Percentiles rank a stretch among this genome's conserved stretches.
Evolutionary conservation across 2,888 invertebrate species (phyloP).

Genomic region (Phengaris alcon): DNA sequence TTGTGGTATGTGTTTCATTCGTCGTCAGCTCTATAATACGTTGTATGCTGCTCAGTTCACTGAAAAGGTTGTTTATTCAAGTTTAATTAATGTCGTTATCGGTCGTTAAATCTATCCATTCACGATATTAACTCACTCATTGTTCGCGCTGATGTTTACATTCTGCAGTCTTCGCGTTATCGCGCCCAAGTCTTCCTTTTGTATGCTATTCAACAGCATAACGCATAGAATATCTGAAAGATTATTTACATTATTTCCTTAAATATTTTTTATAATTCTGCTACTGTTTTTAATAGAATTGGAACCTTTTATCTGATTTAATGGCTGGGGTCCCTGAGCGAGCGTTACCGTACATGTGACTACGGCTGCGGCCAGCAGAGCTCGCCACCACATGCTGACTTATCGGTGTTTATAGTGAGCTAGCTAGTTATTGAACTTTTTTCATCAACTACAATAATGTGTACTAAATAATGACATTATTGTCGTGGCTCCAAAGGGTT

Average conservation of each 20-base stretch:
- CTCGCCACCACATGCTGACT: conserved; percentile 63
- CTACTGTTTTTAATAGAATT: conserved; percentile 35
- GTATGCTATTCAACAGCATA: conserved; percentile 63
- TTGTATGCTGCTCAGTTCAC: not conserved
- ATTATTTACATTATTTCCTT: conserved; percentile 28
- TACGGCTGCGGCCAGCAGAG: conserved; percentile 55
- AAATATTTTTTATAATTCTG: conserved; percentile 4
- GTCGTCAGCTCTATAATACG: not conserved
- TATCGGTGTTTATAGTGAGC: conserved; percentile 46
- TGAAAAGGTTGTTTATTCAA: conserved; percentile 17
- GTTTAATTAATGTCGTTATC: conserved; percentile 6
- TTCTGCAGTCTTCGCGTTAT: conserved; percentile 58
- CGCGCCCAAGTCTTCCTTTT: conserved; percentile 65
- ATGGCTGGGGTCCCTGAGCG: conserved; percentile 54
- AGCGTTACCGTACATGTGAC: conserved; percentile 71
- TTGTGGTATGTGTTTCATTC: not conserved
- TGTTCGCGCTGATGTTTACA: conserved; percentile 61
- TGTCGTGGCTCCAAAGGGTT: not conserved
- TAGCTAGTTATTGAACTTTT: conserved; percentile 3
- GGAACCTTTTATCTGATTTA: conserved; percentile 70
- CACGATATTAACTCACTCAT: conserved; percentile 53
- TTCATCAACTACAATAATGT: not conserved
- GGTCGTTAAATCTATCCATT: conserved; percentile 10
- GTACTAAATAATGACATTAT: not conserved
- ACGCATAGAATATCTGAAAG: conserved; percentile 71